phyloP scores from a whole-genome alignment of 2,113 vertebrate species.

The Passer domesticus region DNA sequence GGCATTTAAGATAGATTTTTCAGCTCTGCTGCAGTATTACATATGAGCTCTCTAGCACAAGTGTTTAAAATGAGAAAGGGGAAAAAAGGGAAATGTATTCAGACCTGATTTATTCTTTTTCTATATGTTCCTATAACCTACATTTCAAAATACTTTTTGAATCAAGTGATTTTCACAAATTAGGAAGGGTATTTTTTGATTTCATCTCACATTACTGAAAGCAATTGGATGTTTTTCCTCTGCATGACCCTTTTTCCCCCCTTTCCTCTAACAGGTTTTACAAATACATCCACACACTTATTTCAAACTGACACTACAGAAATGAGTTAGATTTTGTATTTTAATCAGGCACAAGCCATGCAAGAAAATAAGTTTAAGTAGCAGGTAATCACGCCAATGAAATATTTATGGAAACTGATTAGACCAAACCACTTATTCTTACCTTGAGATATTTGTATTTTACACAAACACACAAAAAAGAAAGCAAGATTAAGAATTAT shows the following conservation, averaged over 20 bases:
- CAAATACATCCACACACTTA: not conserved
- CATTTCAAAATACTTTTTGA: conserved; percentile 13
- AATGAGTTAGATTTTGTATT: conserved; percentile 45
- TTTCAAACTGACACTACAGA: conserved; percentile 21
- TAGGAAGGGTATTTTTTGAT: not conserved
- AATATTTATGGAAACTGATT: conserved; percentile 74
- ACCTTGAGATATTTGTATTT: conserved; percentile 34
- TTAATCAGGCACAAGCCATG: conserved; percentile 37
- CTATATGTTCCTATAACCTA: not conserved
- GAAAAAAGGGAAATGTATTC: not conserved
- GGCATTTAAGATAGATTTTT: not conserved
- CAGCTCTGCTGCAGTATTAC: not conserved
- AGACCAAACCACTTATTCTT: conserved; percentile 49
- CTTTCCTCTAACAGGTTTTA: not conserved
- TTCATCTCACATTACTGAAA: not conserved
- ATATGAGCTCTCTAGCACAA: not conserved
- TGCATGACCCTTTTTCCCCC: not conserved
- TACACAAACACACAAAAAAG: not conserved
- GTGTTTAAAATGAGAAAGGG: not conserved
- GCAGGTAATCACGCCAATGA: conserved; percentile 69
- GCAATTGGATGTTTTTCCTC: not conserved
- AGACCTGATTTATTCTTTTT: conserved; percentile 1
- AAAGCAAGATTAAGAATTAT: not conserved
- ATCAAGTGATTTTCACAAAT: conserved; percentile 4
- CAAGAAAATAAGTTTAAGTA: conserved; percentile 61